A percentile compares a stretch with the other conserved stretches of the same genome.
These are phyloP conservation scores for Cavia porcellus DNA, from an alignment of 2,113 vertebrate genomes.

Conservation along the genomic window DNA sequence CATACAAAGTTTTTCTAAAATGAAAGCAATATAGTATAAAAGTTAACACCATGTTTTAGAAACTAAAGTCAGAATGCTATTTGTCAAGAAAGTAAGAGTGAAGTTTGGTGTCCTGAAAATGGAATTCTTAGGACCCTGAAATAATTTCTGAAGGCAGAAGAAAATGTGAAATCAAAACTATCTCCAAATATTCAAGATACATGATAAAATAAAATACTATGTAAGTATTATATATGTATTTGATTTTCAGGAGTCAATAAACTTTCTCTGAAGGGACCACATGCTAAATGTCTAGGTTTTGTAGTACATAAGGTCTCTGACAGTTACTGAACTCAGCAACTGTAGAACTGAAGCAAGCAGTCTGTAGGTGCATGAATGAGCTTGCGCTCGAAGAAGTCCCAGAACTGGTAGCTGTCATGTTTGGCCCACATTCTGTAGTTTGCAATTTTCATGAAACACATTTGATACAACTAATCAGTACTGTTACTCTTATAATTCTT, in stretches of 20 bases:
- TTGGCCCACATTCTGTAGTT: background rate
- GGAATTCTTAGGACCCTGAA: background rate
- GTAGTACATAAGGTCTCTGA: background rate
- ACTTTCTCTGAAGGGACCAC: background rate
- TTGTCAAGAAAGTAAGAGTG: background rate
- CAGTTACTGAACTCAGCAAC: background rate
- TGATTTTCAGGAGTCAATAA: background rate
- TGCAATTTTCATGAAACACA: background rate
- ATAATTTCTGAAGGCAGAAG: background rate
- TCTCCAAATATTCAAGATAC: background rate
- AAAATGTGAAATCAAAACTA: conserved; percentile 11
- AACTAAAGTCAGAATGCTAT: background rate
- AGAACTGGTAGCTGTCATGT: background rate
- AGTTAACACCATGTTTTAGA: background rate
- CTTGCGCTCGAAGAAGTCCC: background rate
- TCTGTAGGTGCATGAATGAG: background rate
- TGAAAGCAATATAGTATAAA: background rate
- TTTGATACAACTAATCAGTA: background rate
- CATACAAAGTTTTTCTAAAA: background rate
- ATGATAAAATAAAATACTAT: background rate
- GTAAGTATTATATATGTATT: background rate
- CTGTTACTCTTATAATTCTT: conserved; percentile 18
- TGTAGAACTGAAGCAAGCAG: background rate
- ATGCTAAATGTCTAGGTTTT: conserved; percentile 3
- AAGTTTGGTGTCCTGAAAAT: background rate